Evolutionary conservation across 2,888 invertebrate genomes (phyloP).

Genomic region (Apotomis turbidana): DNA sequence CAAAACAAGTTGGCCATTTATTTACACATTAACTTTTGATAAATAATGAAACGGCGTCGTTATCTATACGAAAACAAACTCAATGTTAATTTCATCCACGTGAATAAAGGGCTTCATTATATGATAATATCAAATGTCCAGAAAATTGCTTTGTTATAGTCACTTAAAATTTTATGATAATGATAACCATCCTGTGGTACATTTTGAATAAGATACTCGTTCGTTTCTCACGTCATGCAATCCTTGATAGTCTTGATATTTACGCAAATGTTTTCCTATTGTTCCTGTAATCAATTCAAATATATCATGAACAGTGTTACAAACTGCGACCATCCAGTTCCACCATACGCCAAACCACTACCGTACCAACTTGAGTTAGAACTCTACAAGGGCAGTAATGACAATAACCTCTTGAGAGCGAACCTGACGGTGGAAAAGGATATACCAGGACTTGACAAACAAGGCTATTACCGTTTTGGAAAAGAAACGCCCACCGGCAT

Average conservation of each 20-base stretch:
- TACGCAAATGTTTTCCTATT: neutral
- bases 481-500: neutral
- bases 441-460: neutral
- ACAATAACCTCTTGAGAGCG: neutral
- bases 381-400: neutral
- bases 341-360: neutral
- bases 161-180: no score
- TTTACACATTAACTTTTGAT: no score
- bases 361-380: neutral
- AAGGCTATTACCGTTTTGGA: neutral
- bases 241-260: neutral
- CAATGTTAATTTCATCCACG: no score
- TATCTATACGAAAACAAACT: no score
- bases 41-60: no score
- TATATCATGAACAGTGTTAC: neutral
- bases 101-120: no score
- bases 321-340: neutral
- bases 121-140: no score
- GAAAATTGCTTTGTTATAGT: no score
- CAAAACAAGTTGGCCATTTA: no score
- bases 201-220: neutral
- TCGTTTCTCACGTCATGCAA: neutral
- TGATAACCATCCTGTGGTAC: no score
- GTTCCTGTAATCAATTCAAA: neutral
- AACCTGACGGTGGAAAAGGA: conserved; percentile 9